Base-by-base conservation (phyloP, 2,113 vertebrate species). In the Acrocephalus kingi region DNA sequence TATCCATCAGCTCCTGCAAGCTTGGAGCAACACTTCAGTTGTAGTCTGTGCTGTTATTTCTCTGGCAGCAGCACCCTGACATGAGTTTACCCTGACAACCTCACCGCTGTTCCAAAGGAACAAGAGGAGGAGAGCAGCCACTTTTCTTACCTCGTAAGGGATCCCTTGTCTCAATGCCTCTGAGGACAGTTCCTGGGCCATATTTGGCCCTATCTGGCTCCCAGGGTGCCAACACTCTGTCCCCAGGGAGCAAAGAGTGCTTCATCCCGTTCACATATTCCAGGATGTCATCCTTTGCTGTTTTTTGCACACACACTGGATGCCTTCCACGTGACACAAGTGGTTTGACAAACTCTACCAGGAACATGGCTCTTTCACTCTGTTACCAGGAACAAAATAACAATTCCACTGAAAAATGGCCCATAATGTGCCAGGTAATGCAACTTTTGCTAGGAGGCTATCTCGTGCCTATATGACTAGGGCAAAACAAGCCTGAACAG, bases 181-280 rank as follows among this genome's bases (percentile, higher is more conserved):
- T 90, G 51, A 98, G 87, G 81, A 99, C 86, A 5, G 97, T 98
- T 90, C 98, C 99, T 13, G 99, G 99, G 17, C 98, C 98, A 0
- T 98, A 99, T 74, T 95, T 97, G 55, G 68, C 95, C 85, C 84
- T 75, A 7, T 97, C 95, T 61, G 97, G 93, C 86, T 98, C 98
- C 98, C 98, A 99, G 23, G 98, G 98, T 19, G 99, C 98, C 94
- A 99, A 92, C n/a, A 99, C 98, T 48, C 98, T 98, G 84, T 99
- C 98, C 17, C 98, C 98, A 6, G 98, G 98, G 33, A 87, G 52
- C 39, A 99, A 95, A 43, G 93, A 94, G 46, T 90, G 95, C 28
- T 91, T 87, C 90, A 94, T 89, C 20, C 96, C 94, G 0, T 97
- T 96, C 4, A 89, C 87, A n/a, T 98, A 97, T 22, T 95, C 98